These are phyloP conservation scores for Aptenodytes patagonicus DNA, from an alignment of 2,113 vertebrate species.

Conservation along the genomic window DNA sequence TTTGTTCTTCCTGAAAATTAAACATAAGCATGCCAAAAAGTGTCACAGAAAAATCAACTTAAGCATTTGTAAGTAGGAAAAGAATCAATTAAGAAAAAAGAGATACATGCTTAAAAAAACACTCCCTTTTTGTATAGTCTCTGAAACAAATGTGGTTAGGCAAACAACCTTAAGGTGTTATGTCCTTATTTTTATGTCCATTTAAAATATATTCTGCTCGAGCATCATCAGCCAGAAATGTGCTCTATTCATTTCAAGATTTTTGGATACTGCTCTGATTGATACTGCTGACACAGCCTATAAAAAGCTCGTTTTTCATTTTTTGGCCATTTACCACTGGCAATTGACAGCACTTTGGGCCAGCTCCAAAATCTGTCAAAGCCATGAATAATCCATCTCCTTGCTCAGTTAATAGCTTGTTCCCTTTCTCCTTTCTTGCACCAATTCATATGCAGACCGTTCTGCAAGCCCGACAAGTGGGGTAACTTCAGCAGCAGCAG, in stretches of 20 bases:
- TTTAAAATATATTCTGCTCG: background rate
- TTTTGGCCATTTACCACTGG: conserved; percentile 37
- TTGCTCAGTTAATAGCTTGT: background rate
- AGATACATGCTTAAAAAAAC: accelerated
- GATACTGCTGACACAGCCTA: conserved; percentile 32
- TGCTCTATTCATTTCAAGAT: background rate
- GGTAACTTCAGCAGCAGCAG: background rate
- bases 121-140: background rate
- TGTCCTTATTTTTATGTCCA: background rate
- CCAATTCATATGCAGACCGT: background rate
- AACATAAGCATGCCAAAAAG: background rate
- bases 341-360: conserved; percentile 28
- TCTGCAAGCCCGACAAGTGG: background rate
- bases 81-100: background rate
- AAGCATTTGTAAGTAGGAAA: background rate
- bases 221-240: background rate
- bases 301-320: conserved; percentile 26
- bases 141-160: background rate
- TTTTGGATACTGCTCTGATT: conserved; percentile 35
- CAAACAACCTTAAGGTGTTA: background rate
- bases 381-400: conserved; percentile 4
- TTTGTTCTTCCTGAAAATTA: background rate
- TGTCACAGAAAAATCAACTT: background rate
- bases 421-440: background rate
- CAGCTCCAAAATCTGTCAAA: background rate